Evolutionary conservation across 2,797 vertebrate species (phyloP), one percentile per base, ranked within the genome.

Genomic region (Carcharodon carcharias): DNA sequence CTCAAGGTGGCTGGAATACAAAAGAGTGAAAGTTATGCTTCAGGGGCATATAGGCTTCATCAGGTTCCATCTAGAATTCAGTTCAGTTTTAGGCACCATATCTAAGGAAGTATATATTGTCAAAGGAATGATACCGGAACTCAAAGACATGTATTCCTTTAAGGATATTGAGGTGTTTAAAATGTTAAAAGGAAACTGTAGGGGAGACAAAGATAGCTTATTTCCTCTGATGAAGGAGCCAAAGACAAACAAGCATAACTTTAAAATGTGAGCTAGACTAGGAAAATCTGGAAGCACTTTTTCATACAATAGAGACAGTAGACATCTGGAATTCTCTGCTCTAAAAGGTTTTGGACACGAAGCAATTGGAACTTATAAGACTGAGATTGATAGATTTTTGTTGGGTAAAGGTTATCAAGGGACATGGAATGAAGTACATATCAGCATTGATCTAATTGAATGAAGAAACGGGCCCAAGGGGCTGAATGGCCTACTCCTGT

Each of bases 391-490:
- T 92, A 61, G 8, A 18, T 92, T 40, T 92, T n/a, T 63, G 16
- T 63, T 63, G 58, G 14, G 5, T 63, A 92, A 92, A 18, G 16
- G 31, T 63, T 35, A 40, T 61, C 89, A 92, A 85, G 21, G 82
- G 82, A 63, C 61, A n/a, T 65, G 58, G 35, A n/a, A 31, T 92
- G 58, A 92, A 31, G 58, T 63, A 61, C 31, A n/a, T 61, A 61
- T n/a, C 89, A 92, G 56, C 58, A 58, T 63, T 92, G 89, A 63
- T 92, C 56, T 92, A 92, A 92, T n/a, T 63, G 89, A 92, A 92
- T n/a, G 31, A 63, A 58, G 58, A n/a, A 40, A 5, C 5, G 1
- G 14, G 31, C 89, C n/a, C 89, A 63, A 61, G 89, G 35, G 89
- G 58, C 89, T 92, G 88, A 91, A 35, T 91, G 54, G 88, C 56